Conservation (phyloP, 2,888 invertebrate species). For the Phalangium opilio region DNA sequence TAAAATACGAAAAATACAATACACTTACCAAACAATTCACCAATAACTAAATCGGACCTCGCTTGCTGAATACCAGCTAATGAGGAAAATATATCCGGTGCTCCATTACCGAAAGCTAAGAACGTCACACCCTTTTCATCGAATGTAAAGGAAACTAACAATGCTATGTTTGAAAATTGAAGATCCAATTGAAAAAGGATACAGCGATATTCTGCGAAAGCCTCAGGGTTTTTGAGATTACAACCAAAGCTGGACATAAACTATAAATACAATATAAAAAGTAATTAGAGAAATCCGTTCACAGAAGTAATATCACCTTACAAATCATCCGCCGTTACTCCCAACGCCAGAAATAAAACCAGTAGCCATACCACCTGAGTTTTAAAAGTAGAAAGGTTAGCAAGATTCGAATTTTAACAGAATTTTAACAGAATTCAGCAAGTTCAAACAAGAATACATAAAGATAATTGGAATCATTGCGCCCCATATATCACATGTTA, state of each 20-base stretch:
- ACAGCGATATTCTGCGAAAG: slow-evolving; percentile 40
- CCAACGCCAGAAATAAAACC: slow-evolving; percentile 40
- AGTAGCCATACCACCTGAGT: slow-evolving; percentile 35
- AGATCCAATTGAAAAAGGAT: slow-evolving; percentile 15
- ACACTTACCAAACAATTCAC: slow-evolving; percentile 30
- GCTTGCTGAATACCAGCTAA: slow-evolving; percentile 36
- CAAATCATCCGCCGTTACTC: slow-evolving; percentile 43
- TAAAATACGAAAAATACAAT: no score
- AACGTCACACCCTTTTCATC: slow-evolving; percentile 44
- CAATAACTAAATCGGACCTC: slow-evolving; percentile 30
- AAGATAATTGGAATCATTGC: no score
- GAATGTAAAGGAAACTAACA: neutral
- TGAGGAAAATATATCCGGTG: slow-evolving; percentile 50
- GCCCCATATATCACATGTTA: no score
- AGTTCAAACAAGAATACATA: neutral
- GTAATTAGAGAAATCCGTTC: no score
- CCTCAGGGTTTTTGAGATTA: slow-evolving; percentile 34
- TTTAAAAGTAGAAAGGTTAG: slow-evolving; percentile 13
- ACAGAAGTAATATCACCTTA: slow-evolving; percentile 28
- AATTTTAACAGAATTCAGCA: neutral
- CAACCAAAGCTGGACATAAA: slow-evolving; percentile 40
- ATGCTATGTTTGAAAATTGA: neutral
- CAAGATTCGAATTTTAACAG: neutral
- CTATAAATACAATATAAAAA: slow-evolving; percentile 26
- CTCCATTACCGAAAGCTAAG: slow-evolving; percentile 52